A percentile compares a stretch with the other conserved stretches of the same genome.
Conservation (phyloP, 2,888 invertebrate genomes). For the Aphidius colemani region DNA sequence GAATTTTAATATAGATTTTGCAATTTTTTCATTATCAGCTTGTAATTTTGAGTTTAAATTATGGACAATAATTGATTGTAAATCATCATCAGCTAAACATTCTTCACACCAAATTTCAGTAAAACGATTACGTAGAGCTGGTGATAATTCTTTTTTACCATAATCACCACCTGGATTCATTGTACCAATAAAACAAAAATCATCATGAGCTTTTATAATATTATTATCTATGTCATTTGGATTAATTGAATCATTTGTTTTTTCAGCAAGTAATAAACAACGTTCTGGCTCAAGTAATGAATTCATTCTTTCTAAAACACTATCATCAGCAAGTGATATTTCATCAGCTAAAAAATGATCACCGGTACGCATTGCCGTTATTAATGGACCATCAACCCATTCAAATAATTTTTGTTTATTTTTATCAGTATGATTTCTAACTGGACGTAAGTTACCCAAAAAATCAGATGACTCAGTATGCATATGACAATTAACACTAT, state of each 20-base stretch:
- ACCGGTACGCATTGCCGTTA: constrained; percentile 87
- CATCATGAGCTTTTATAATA: constrained; percentile 67
- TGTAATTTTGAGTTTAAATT: constrained; percentile 70
- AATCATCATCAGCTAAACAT: constrained; percentile 73
- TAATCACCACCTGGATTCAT: constrained; percentile 99
- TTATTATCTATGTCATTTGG: constrained; percentile 60
- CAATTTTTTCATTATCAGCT: constrained; percentile 66
- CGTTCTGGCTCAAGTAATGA: constrained; percentile 95
- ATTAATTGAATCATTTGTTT: constrained; percentile 68
- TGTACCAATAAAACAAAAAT: constrained; percentile 90
- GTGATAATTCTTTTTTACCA: constrained; percentile 98
- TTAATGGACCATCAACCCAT: constrained; percentile 96
- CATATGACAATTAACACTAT: constrained; percentile 96
- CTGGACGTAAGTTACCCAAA: constrained; percentile 92
- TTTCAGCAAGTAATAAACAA: constrained; percentile 88
- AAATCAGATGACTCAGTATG: constrained; percentile 98
- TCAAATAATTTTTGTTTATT: constrained; percentile 76
- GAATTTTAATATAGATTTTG: constrained; percentile 77
- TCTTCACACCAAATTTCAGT: constrained; percentile 98
- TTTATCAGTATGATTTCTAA: constrained; percentile 68
- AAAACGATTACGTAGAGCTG: constrained; percentile 94
- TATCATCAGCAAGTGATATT: constrained; percentile 98
- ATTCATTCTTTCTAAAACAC: constrained; percentile 95
- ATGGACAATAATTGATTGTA: constrained; percentile 79
- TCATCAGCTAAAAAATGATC: constrained; percentile 94